Conservation (phyloP, 2,113 vertebrate species). For the Labeo rohita region DNA sequence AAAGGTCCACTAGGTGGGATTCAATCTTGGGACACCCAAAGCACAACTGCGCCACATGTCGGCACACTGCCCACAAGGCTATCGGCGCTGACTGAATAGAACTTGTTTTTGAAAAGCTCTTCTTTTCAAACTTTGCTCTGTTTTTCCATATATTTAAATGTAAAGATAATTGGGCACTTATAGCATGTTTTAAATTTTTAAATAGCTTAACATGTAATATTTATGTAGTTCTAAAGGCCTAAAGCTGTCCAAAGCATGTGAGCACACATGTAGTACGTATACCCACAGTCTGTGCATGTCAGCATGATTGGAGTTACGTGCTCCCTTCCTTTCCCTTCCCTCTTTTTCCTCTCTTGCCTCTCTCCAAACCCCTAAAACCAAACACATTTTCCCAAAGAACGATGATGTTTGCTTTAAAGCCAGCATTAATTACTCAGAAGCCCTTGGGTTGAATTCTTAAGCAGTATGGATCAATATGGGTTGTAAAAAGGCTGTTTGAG, state of each 20-base stretch:
- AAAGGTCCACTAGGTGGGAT: no score
- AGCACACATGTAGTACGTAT: not conserved
- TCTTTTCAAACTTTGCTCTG: not conserved
- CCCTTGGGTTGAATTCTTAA: constrained; percentile 41
- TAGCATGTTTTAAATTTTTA: not conserved
- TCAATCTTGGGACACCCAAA: no score
- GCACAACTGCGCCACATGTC: no score
- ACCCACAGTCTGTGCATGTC: not conserved
- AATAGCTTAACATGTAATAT: constrained; percentile 10
- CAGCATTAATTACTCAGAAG: constrained; percentile 52
- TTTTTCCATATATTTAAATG: not conserved
- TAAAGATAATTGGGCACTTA: not conserved
- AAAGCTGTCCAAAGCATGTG: not conserved
- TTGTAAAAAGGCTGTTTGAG: constrained; percentile 49
- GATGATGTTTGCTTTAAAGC: constrained; percentile 53
- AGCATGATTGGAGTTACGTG: not conserved
- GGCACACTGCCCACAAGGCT: no score
- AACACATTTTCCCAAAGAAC: constrained; percentile 38
- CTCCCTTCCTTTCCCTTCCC: not conserved
- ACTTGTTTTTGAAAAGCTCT: no score
- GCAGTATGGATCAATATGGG: constrained; percentile 43
- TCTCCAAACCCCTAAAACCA: not conserved
- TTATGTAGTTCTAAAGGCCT: not conserved
- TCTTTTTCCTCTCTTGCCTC: not conserved
- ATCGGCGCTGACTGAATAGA: no score